A percentile compares a stretch with the other conserved stretches of the same genome.
phyloP scores from a whole-genome alignment of 2,113 vertebrate species.

The Zosterops lateralis region DNA sequence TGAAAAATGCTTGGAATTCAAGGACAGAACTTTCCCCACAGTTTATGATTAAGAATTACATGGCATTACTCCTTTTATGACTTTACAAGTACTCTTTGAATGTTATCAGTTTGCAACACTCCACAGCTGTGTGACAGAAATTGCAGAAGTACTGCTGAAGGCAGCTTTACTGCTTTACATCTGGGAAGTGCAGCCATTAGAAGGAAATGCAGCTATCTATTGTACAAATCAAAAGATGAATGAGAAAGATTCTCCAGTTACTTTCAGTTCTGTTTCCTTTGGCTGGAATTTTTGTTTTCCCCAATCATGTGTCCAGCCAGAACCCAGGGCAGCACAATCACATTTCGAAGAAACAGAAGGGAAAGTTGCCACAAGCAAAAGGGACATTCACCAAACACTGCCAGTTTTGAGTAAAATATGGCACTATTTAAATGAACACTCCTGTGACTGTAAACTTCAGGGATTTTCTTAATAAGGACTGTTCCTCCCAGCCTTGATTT shows the following conservation, averaged over 20 bases:
- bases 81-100: not conserved
- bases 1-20: not conserved
- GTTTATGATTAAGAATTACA: not conserved
- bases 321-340: not conserved
- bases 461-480: not conserved
- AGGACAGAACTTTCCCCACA: not conserved
- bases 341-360: constrained; percentile 42
- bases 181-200: constrained; percentile 21
- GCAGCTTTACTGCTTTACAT: not conserved
- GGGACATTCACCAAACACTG: not conserved
- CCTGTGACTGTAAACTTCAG: not conserved
- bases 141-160: not conserved
- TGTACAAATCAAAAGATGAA: not conserved
- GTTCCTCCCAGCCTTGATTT: not conserved
- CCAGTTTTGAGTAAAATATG: not conserved
- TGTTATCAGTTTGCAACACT: not conserved
- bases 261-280: constrained; percentile 51
- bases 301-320: not conserved
- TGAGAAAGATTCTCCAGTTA: not conserved
- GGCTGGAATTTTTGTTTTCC: not conserved
- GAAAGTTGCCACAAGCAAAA: constrained; percentile 13
- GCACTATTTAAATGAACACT: not conserved
- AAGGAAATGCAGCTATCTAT: not conserved
- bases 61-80: not conserved
- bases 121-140: not conserved